A percentile compares a stretch with the other conserved stretches of the same genome.
Evolutionary conservation across 1,140 invertebrate species (phyloP).

Genomic region (Aphaenogaster floridana): DNA sequence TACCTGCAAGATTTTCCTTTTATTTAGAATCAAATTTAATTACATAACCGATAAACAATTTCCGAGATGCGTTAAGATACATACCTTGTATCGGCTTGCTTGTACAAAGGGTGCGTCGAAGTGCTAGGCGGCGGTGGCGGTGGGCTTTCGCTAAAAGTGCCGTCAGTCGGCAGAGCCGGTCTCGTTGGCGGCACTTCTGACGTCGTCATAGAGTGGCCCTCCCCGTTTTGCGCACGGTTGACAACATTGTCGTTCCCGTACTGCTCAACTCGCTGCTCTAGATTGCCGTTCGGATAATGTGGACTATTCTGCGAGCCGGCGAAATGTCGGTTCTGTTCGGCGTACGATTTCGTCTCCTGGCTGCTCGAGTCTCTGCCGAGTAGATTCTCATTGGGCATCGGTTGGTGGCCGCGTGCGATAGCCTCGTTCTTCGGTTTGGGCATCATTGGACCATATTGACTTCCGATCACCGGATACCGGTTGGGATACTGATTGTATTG

Average conservation of each 20-base stretch:
- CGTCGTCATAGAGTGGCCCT: constrained; percentile 25
- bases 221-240: constrained; percentile 71
- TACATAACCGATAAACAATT: not conserved
- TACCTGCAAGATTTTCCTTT: constrained; percentile 80
- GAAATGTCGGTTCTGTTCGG: constrained; percentile 78
- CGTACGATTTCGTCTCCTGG: constrained; percentile 75
- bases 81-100: constrained; percentile 83
- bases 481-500: constrained; percentile 56
- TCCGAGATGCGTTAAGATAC: not conserved
- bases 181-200: constrained; percentile 66
- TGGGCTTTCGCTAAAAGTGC: constrained; percentile 87
- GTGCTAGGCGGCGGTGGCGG: constrained; percentile 91
- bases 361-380: constrained; percentile 51
- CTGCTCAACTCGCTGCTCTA: constrained; percentile 75
- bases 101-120: constrained; percentile 91
- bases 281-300: constrained; percentile 79
- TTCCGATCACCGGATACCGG: constrained; percentile 11
- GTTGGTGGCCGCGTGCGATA: constrained; percentile 45
- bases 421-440: constrained; percentile 73
- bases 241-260: constrained; percentile 73
- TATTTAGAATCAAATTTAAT: not conserved
- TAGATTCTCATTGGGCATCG: constrained; percentile 61
- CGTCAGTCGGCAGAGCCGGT: constrained; percentile 78
- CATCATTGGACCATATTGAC: constrained; percentile 43
- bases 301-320: constrained; percentile 64